Evolutionary conservation across 2,113 vertebrate genomes (phyloP), one percentile per base, ranked within the genome.

Genomic region (Circaetus gallicus): DNA sequence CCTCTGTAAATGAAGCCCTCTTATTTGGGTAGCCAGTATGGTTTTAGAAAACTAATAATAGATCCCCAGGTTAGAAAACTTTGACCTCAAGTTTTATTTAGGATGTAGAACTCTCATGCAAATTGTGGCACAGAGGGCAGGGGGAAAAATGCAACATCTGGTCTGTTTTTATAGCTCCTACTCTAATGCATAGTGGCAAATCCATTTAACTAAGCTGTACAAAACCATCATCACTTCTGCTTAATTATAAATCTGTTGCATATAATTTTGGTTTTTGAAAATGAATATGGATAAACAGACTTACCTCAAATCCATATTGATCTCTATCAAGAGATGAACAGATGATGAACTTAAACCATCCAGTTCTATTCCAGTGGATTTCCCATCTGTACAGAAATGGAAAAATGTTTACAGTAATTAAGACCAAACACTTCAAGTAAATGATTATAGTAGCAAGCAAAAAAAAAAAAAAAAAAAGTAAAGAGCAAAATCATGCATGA

Each of bases 201-300:
- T 87, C 91, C 87, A 93, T 80, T 96, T 96, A 96, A 69, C 56
- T 95, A 90, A 91, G 84, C 94, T 95, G 84, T 56, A 76, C 66
- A 95, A 89, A 95, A 95, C 11, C 77, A 94, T 90, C 85, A 69
- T 79, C 73, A 73, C 87, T 96, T 91, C 87, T 91, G 95, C 91
- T 93, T 96, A 96, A 95, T 97, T 96, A 96, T 91, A 96, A 97
- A 94, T 89, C 91, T 95, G 87, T 80, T 96, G 93, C 77, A 61
- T 91, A 93, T 94, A 4, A 93, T 91, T 96, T 89, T 16, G 21
- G 11, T 9, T 76, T 96, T 85, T 85, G 70, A 90, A 97, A 95
- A 96, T 87, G 40, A 96, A 90, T 93, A 90, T 85, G 87, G 69
- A 89, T 97, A 95, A 96, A 89, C 89, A 93, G 95, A 82, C 61